Evolutionary conservation across 2,888 invertebrate species (phyloP).

Genomic region (Hoplodrina ambigua): DNA sequence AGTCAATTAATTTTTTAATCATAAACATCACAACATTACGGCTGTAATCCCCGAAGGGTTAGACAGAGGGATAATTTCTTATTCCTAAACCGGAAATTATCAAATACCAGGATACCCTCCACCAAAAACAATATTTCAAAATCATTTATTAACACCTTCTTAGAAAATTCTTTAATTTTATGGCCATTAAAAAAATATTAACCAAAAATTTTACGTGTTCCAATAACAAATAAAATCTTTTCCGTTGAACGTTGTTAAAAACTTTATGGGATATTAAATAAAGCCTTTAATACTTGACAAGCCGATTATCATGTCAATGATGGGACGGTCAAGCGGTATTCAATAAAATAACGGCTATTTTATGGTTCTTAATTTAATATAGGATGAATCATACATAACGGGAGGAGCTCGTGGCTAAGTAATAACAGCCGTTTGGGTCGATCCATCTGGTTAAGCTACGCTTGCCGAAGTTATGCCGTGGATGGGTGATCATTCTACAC

Average conservation of each 20-base stretch:
- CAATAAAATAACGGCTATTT: constrained; percentile 14
- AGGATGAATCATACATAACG: constrained; percentile 14
- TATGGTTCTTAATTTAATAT: background rate
- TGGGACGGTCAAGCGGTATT: background rate
- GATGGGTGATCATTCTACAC: too few relatives aligned
- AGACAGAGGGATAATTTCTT: too few relatives aligned
- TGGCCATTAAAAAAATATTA: constrained; percentile 19
- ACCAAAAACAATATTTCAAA: constrained; percentile 10
- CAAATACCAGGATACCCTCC: constrained; percentile 14
- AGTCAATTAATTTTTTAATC: constrained; percentile 14
- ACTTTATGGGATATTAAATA: constrained; percentile 27
- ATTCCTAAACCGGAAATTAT: constrained; percentile 12
- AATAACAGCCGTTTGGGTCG: too few relatives aligned
- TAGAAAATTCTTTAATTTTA: constrained; percentile 24
- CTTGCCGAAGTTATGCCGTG: too few relatives aligned
- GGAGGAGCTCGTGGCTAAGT: too few relatives aligned
- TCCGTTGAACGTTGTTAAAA: constrained; percentile 29
- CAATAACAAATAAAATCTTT: constrained; percentile 19
- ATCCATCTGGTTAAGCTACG: too few relatives aligned
- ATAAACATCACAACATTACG: too few relatives aligned
- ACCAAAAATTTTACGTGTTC: constrained; percentile 24
- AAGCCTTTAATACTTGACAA: constrained; percentile 10
- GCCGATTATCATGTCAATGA: constrained; percentile 34
- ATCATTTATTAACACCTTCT: constrained; percentile 44
- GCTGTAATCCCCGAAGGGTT: too few relatives aligned